These are phyloP conservation scores for Aleadryas rufinucha DNA, from an alignment of 2,113 vertebrate species.

Conservation along the genomic window DNA sequence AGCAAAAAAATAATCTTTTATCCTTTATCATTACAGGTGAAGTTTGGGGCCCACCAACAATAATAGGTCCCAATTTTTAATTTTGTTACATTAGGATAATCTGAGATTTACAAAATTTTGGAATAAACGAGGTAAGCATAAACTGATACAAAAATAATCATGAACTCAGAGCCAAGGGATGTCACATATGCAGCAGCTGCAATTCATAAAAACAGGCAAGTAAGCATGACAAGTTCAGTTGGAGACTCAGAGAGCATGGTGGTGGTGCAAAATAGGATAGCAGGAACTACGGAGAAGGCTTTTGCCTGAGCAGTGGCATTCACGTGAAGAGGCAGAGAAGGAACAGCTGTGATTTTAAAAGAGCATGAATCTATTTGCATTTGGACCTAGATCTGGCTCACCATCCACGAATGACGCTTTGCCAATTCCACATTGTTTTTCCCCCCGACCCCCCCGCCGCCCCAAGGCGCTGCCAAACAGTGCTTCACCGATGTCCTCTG, in stretches of 20 bases:
- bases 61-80: neutral
- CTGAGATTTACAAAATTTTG: neutral
- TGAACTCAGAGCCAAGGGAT: neutral
- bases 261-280: neutral
- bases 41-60: neutral
- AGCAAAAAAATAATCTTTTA: neutral
- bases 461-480: neutral
- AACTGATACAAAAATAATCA: fast-evolving
- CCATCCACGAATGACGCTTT: neutral
- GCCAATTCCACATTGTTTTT: neutral
- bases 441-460: too few relatives aligned
- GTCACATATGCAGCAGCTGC: fast-evolving
- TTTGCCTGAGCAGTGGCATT: neutral
- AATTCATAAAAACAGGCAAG: neutral
- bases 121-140: neutral
- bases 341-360: neutral
- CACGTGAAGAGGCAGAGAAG: neutral
- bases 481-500: neutral
- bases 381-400: neutral
- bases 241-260: neutral
- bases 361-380: neutral
- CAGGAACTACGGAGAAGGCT: neutral
- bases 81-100: neutral
- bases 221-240: neutral
- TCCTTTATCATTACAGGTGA: neutral